phyloP scores from a whole-genome alignment of 2,888 invertebrate genomes.

The Philereme transversata region DNA sequence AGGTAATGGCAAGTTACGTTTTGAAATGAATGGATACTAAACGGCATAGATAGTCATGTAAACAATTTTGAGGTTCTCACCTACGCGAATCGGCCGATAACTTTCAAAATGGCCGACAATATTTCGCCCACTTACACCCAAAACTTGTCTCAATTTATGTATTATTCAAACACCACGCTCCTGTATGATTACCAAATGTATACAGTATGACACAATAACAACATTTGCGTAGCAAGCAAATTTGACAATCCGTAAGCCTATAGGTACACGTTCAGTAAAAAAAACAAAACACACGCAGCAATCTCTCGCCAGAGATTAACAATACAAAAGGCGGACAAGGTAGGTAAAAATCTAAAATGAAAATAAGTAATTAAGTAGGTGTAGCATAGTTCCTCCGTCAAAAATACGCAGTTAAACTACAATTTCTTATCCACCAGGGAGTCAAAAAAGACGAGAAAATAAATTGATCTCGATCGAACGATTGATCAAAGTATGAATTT shows the following conservation, averaged over 20 bases:
- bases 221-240: slow-evolving; percentile 6
- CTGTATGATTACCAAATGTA: slow-evolving; percentile 37
- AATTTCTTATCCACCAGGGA: not conserved
- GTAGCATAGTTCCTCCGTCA: too few species aligned
- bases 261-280: too few species aligned
- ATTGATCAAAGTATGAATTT: not conserved
- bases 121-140: slow-evolving; percentile 66
- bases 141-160: slow-evolving; percentile 50
- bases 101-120: slow-evolving; percentile 71
- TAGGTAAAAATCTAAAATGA: too few species aligned
- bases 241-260: not conserved
- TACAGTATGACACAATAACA: slow-evolving; percentile 17
- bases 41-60: slow-evolving; percentile 34
- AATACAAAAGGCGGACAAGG: too few species aligned
- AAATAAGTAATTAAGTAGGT: too few species aligned
- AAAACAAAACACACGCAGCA: too few species aligned
- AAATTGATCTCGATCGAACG: not conserved
- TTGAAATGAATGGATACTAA: too few species aligned
- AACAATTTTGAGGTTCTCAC: slow-evolving; percentile 61
- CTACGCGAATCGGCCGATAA: slow-evolving; percentile 67
- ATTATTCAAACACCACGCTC: slow-evolving; percentile 48
- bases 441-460: not conserved
- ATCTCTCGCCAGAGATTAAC: too few species aligned
- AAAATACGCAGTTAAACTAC: not conserved
- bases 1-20: too few species aligned